Base-by-base conservation (phyloP, 2,113 vertebrate genomes). In the Spilogale gracilis region DNA sequence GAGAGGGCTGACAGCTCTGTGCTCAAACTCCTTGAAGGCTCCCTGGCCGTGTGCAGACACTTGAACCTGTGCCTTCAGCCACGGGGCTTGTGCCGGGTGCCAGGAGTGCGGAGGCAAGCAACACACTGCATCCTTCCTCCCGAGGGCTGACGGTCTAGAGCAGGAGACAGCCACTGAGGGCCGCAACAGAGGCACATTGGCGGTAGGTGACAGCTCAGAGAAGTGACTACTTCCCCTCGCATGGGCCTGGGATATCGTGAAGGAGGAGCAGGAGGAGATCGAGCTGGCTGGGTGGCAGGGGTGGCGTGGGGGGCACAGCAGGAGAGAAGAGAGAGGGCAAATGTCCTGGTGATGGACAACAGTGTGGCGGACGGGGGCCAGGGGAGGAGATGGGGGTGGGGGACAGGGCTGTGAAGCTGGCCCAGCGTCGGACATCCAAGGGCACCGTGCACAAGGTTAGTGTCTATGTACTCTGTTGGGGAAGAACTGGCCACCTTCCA, bases 361-460 rank as follows among this genome's bases (percentile, higher is more conserved):
- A 9, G 69, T n/a, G 14, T 6, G 38, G 6, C 0, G 6, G 61
- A 81, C 20, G 17, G 54, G 25, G 20, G 65, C 32, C 1, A 25
- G 61, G 30, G 14, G 12, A 6, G 10, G 60, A 25, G 30, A 43
- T 20, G 25, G 2, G 25, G 23, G 9, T 9, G 71, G 48, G 38
- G 30, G 32, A n/a, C 0, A 7, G 23, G 83, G n/a, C 76, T 16
- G 5, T 32, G 30, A 48, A n/a, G 50, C 5, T 10, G 8, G 56
- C 23, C 0, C 1, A 18, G 83, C 8, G 2, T 20, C 0, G 0
- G 5, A 3, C 13, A 0, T 1, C 6, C 43, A 43, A n/a, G 65
- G 30, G 25, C 21, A 0, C 7, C 0, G 12, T 6, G 43, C 16
- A 27, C 3, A 30, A 52, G 69, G 76, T 18, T 54, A 67, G 4